Conservation (phyloP, 2,888 invertebrate species). For the Volucella zonaria region DNA sequence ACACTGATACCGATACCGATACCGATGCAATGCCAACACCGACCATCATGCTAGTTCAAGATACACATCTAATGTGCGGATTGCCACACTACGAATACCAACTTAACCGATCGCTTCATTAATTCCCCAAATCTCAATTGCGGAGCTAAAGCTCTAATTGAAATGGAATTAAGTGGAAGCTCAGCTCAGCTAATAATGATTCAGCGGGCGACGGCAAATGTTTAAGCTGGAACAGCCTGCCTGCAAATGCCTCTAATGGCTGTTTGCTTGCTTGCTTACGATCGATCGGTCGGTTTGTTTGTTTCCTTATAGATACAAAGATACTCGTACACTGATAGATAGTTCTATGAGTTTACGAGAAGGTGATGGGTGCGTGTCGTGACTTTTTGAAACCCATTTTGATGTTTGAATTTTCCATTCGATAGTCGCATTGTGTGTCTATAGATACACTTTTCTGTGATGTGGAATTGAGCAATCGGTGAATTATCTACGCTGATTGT, state of each 20-base stretch:
- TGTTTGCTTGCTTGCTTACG: conserved; percentile 18
- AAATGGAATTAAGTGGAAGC: conserved; percentile 57
- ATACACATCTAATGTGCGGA: not conserved
- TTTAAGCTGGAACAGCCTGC: conserved; percentile 28
- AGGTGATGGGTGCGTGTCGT: conserved; percentile 38
- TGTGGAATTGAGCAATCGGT: conserved; percentile 58
- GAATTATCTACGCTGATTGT: conserved; percentile 30
- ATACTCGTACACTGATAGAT: not conserved
- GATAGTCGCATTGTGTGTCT: not conserved
- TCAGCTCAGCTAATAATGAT: conserved; percentile 24
- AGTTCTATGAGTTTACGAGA: not conserved
- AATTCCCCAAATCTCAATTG: conserved; percentile 46
- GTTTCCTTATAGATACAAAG: conserved; percentile 25
- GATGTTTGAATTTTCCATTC: conserved; percentile 55
- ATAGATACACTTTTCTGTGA: conserved; percentile 1
- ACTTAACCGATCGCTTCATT: conserved; percentile 65
- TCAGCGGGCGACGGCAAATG: not conserved
- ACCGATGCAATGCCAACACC: not conserved
- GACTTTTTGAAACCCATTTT: conserved; percentile 41
- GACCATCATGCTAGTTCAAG: not conserved
- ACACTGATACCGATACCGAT: not conserved
- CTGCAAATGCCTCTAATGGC: conserved; percentile 41
- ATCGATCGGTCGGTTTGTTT: conserved; percentile 15
- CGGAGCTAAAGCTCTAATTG: conserved; percentile 50
- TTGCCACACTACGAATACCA: conserved; percentile 20